These are phyloP conservation scores for Kryptopterus vitreolus DNA, from an alignment of 2,797 vertebrate genomes.

Conservation along the genomic window DNA sequence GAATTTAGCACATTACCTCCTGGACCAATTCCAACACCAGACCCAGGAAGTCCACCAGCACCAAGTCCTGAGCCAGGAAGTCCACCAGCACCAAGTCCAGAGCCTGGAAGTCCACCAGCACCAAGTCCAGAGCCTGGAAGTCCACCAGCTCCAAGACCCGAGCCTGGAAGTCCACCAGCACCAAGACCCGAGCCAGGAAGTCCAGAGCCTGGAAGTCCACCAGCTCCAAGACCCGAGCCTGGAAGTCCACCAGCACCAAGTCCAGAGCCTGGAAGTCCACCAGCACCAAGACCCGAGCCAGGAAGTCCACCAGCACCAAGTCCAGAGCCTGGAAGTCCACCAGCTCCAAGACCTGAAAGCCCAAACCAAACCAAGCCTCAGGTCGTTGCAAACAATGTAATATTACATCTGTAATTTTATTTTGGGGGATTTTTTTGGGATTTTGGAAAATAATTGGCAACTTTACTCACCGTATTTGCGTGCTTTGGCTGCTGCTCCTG, in stretches of 20 bases:
- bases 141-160: constrained; percentile 38
- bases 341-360: constrained; percentile 9
- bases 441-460: neutral
- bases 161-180: constrained; percentile 28
- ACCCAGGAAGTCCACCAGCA: constrained; percentile 14
- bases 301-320: constrained; percentile 36
- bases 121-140: constrained; percentile 29
- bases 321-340: constrained; percentile 23
- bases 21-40: constrained; percentile 23
- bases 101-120: constrained; percentile 12
- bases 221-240: constrained; percentile 41
- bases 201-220: constrained; percentile 31
- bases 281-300: constrained; percentile 38
- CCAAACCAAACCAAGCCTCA: constrained; percentile 43
- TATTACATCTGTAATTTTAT: neutral
- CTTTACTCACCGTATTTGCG: constrained; percentile 50
- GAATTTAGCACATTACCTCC: constrained; percentile 36
- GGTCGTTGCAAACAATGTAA: neutral
- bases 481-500: constrained; percentile 51
- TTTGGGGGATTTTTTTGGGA: neutral
- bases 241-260: constrained; percentile 27
- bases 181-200: constrained; percentile 23
- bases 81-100: constrained; percentile 11
- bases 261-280: constrained; percentile 43
- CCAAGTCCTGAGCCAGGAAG: constrained; percentile 24